Conservation (phyloP, 2,888 invertebrate species). For the Apodemia hepburni region DNA sequence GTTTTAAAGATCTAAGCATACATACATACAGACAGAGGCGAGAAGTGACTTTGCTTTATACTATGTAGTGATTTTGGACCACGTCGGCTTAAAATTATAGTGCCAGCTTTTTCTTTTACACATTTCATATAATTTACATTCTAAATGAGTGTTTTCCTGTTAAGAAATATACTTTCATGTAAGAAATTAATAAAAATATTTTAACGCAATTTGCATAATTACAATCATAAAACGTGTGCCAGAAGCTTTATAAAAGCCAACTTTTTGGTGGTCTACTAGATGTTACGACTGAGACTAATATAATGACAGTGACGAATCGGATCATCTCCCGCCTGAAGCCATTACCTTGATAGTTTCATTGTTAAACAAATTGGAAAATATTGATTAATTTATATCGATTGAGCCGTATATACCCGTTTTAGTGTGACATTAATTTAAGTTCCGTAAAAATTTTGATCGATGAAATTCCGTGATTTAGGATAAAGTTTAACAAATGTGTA, state of each 20-base stretch:
- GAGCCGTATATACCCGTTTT: constrained; percentile 39
- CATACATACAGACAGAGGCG: no score
- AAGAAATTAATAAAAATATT: constrained; percentile 3
- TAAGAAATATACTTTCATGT: not conserved
- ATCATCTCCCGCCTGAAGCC: constrained; percentile 49
- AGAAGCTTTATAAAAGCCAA: constrained; percentile 33
- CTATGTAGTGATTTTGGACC: not conserved
- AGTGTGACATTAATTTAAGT: constrained; percentile 33
- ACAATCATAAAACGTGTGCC: constrained; percentile 29
- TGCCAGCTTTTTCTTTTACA: not conserved
- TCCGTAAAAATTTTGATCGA: constrained; percentile 27
- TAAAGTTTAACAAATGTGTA: no score
- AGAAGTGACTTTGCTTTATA: no score
- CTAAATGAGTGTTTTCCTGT: not conserved
- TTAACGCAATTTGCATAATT: constrained; percentile 22
- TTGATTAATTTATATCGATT: constrained; percentile 52
- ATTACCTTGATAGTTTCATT: constrained; percentile 69
- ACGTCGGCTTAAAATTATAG: not conserved
- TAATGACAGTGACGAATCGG: constrained; percentile 69
- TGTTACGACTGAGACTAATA: constrained; percentile 40
- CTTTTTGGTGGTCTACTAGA: constrained; percentile 48
- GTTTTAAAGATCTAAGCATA: no score
- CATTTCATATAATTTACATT: not conserved
- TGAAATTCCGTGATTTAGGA: not conserved
- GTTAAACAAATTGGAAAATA: constrained; percentile 53